phyloP scores from a whole-genome alignment of 2,113 vertebrate genomes.

The Barbus barbus region DNA sequence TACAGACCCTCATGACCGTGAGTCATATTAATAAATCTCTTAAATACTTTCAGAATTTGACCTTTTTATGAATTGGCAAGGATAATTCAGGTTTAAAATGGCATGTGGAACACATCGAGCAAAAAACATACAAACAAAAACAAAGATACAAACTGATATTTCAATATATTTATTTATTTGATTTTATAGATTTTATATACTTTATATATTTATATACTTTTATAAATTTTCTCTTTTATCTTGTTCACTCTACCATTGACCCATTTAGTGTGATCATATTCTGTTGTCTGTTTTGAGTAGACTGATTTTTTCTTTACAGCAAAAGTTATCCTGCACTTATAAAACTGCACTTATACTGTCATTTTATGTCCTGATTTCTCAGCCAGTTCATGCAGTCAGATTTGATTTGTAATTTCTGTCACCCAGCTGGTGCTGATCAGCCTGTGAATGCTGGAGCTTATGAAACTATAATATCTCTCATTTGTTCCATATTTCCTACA shows the following conservation, averaged over 20 bases:
- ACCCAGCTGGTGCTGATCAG: constrained; percentile 25
- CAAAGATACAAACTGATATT: not conserved
- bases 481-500: constrained; percentile 22
- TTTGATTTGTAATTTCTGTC: constrained; percentile 45
- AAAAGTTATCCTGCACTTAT: not conserved
- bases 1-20: not conserved
- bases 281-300: not conserved
- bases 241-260: not conserved
- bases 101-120: not conserved
- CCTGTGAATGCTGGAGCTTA: constrained; percentile 28
- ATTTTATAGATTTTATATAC: no score
- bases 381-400: constrained; percentile 6
- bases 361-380: not conserved
- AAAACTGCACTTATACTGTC: not conserved
- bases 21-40: not conserved
- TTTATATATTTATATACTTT: no score
- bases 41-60: not conserved
- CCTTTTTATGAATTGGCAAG: not conserved
- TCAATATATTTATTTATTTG: not conserved
- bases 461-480: constrained; percentile 18
- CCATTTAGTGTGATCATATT: not conserved
- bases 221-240: not conserved
- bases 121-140: not conserved
- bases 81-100: not conserved
- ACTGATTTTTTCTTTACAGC: not conserved